Evolutionary conservation across 2,797 vertebrate genomes (phyloP).

Genomic region (Siniperca undulata): DNA sequence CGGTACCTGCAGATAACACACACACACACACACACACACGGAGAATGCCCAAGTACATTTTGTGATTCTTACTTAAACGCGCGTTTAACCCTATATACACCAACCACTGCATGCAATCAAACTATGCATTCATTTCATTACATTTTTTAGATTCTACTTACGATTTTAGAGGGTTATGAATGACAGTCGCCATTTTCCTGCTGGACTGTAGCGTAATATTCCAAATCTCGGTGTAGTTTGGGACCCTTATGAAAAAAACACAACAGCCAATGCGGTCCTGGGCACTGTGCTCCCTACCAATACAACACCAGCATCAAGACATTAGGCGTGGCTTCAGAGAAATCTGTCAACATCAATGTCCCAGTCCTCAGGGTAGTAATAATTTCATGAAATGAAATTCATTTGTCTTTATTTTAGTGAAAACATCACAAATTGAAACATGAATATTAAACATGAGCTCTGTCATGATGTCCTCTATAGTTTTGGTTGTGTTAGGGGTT

Average conservation of each 20-base stretch:
- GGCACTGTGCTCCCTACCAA: conserved; percentile 89
- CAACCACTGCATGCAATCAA: background rate
- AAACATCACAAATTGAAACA: background rate
- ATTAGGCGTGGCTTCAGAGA: conserved; percentile 86
- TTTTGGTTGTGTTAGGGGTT: background rate
- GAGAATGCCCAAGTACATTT: conserved; percentile 37
- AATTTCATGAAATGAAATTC: background rate
- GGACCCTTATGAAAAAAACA: conserved; percentile 90
- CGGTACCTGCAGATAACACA: conserved; percentile 55
- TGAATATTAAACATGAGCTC: background rate
- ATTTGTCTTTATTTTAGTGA: background rate
- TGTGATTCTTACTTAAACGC: conserved; percentile 15
- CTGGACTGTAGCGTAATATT: conserved; percentile 98
- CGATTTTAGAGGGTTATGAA: conserved; percentile 99
- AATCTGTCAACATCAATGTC: conserved; percentile 91
- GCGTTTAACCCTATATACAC: background rate
- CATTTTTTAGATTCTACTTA: conserved; percentile 85
- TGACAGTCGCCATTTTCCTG: conserved; percentile 99
- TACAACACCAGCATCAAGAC: conserved; percentile 72
- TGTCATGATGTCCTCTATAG: too few relatives aligned
- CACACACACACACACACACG: conserved; percentile 34
- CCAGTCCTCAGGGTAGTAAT: conserved; percentile 20
- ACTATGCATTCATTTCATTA: background rate
- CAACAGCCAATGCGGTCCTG: conserved; percentile 87
- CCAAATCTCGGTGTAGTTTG: conserved; percentile 97